phyloP scores from a whole-genome alignment of 2,797 vertebrate species.

The Catamblyrhynchus diadema region DNA sequence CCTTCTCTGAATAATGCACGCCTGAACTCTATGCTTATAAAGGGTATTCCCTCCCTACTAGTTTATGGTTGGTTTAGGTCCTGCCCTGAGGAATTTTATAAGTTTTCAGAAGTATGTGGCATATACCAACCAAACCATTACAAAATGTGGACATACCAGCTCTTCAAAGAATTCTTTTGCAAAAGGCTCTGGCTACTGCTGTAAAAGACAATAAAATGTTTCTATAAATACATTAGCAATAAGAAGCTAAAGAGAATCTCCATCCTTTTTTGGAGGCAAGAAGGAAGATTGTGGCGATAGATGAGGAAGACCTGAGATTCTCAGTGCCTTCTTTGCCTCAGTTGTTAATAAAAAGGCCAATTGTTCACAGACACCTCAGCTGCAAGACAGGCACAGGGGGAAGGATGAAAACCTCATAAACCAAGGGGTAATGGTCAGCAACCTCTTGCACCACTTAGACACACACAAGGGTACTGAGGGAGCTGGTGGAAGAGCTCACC shows the following conservation, averaged over 20 bases:
- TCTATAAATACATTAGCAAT: neutral
- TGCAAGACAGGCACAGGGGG: neutral
- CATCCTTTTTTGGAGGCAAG: neutral
- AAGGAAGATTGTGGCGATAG: neutral
- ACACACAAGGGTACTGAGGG: neutral
- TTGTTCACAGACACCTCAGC: rapidly evolving
- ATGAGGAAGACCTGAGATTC: neutral
- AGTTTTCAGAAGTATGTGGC: neutral
- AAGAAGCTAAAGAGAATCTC: neutral
- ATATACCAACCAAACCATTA: neutral
- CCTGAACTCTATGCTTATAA: neutral
- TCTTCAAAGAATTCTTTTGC: neutral
- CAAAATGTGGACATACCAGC: neutral
- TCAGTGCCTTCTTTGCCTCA: neutral
- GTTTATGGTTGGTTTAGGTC: neutral
- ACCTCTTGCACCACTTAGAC: neutral
- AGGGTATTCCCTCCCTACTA: neutral
- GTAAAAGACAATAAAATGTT: neutral
- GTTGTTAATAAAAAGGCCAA: neutral
- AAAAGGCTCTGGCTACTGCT: neutral
- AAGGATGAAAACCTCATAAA: neutral
- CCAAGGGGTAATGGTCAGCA: neutral
- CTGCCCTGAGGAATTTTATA: neutral
- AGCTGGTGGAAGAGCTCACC: neutral
- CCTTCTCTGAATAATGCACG: neutral